Evolutionary conservation across 2,113 vertebrate species (phyloP).

Genomic region (Phyllopteryx taeniolatus): DNA sequence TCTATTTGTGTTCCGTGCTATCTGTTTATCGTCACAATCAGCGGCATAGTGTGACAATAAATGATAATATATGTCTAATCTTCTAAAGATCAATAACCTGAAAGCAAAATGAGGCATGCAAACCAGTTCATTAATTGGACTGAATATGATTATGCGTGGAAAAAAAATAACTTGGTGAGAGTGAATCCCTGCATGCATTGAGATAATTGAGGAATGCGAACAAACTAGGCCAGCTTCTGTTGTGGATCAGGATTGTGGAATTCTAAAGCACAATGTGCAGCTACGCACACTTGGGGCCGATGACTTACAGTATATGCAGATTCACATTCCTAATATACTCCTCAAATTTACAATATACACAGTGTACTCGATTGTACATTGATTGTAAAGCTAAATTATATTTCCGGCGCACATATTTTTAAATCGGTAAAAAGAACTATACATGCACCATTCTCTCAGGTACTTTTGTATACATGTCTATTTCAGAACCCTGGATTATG

Average conservation of each 20-base stretch:
- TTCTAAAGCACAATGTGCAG: conserved; percentile 46
- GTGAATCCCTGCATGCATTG: conserved; percentile 44
- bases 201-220: conserved; percentile 61
- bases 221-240: conserved; percentile 49
- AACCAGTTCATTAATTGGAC: not conserved
- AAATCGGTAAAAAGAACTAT: not conserved
- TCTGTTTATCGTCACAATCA: no score
- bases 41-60: no score
- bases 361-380: not conserved
- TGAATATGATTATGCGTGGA: conserved; percentile 19
- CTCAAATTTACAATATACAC: not conserved
- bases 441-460: not conserved
- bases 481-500: conserved; percentile 33
- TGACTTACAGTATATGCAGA: not conserved
- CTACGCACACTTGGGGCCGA: conserved; percentile 23
- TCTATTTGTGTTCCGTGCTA: no score
- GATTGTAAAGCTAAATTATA: not conserved
- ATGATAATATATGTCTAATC: no score
- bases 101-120: not conserved
- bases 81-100: not conserved
- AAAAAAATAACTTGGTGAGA: not conserved
- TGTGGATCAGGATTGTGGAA: conserved; percentile 48
- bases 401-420: not conserved
- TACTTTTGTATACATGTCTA: conserved; percentile 3
- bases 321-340: not conserved